Base-by-base conservation (phyloP, 2,113 vertebrate species). In the Engraulis encrasicolus region DNA sequence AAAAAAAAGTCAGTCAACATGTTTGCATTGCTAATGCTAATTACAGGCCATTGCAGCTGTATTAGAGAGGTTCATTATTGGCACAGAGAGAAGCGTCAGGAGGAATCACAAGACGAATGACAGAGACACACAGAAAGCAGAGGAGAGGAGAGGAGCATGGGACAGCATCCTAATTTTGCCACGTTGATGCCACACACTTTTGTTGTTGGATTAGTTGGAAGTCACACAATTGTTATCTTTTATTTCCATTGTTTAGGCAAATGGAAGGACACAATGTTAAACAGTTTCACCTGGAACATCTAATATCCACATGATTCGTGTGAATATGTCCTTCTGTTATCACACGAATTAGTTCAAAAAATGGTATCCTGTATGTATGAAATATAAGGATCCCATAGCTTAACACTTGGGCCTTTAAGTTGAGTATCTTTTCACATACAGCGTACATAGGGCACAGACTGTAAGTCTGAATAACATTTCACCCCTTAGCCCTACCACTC, bases 151-250 rank as follows among this genome's bases (percentile, higher is more conserved):
- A 74, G 23, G 31, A 74, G 66, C 66, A 23, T 27, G 31, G 66
- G 66, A 74, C 31, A 27, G 31, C 66, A 12, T 27, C 31, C 27
- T 36, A 6, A 45, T 31, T 80, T 80, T 82, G 66, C 12, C n/a
- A 80, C 37, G 31, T 79, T 66, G 58, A 31, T 20, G 34, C 18
- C 81, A 81, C 82, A 86, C 82, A 83, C 81, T 81, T 61, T 31
- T 78, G 83, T 78, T n/a, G n/a, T 84, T 34, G 2, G 15, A 74
- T 74, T 74, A 74, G 66, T 74, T n/a, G 34, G 66, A 15, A 74
- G 27, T 34, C 66, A 74, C 27, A 74, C 66, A 15, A 74, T 34
- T 74, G 34, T 34, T n/a, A n/a, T n/a, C n/a, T n/a, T 74, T 74
- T 45, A 45, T 15, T 74, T 74, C 31, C n/a, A 31, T 36, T 74